These are phyloP conservation scores for Bombus fervidus DNA, from an alignment of 1,140 invertebrate genomes.

Conservation along the genomic window DNA sequence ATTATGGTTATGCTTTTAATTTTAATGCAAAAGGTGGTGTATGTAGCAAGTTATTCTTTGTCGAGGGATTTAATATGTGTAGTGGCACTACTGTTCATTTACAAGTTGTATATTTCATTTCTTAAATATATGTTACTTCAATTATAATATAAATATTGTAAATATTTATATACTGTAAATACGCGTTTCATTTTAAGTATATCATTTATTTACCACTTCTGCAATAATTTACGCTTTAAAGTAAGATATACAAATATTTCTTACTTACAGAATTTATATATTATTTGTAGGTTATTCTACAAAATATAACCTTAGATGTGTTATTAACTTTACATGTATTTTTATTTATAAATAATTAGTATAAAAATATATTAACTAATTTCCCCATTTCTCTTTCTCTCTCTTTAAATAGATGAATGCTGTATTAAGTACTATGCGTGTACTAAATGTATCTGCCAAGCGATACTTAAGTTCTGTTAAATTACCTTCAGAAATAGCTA, in stretches of 20 bases:
- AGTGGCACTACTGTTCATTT: neutral
- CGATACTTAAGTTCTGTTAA: constrained; percentile 62
- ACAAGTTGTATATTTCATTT: neutral
- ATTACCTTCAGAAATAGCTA: constrained; percentile 82
- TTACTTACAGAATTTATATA: neutral
- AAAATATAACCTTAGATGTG: neutral
- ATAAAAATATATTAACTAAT: neutral
- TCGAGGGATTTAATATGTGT: neutral
- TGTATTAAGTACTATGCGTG: constrained; percentile 5
- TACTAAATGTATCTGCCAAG: neutral
- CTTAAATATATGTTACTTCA: neutral
- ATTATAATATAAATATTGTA: neutral
- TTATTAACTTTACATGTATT: neutral
- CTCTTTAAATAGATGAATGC: constrained; percentile 47
- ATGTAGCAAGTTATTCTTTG: neutral
- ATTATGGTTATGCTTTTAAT: neutral
- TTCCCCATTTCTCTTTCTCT: neutral
- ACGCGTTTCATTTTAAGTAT: neutral
- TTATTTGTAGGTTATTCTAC: constrained; percentile 1
- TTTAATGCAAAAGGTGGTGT: neutral
- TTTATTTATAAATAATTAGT: neutral
- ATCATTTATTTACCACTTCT: neutral
- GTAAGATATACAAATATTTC: neutral
- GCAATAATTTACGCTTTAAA: neutral
- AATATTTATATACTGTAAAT: no score